phyloP scores from a whole-genome alignment of 2,797 vertebrate species.

The Tenualosa thibaudeaui region DNA sequence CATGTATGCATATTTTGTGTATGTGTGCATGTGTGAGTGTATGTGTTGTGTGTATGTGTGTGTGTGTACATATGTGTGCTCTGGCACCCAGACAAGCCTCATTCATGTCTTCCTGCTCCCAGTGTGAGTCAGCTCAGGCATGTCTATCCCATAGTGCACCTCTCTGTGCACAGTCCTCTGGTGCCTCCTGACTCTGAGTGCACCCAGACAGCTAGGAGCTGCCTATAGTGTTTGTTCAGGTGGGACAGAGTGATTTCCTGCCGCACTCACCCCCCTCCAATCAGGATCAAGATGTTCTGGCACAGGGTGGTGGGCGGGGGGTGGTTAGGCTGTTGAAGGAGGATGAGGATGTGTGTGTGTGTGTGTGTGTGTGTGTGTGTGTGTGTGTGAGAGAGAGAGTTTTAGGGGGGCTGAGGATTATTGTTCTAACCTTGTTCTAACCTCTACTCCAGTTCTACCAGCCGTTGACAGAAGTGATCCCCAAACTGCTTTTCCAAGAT shows the following conservation, averaged over 20 bases:
- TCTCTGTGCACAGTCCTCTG: neutral
- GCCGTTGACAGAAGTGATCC: neutral
- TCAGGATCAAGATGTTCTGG: neutral
- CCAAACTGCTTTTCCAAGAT: neutral
- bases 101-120: neutral
- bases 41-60: no score
- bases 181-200: neutral
- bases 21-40: neutral
- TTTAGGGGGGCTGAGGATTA: neutral
- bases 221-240: slow-evolving; percentile 52
- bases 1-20: slow-evolving; percentile 8
- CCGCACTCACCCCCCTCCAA: slow-evolving; percentile 15
- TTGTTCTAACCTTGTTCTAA: neutral
- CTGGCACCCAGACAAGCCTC: neutral
- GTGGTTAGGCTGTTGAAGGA: neutral
- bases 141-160: neutral
- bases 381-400: neutral
- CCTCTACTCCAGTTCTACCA: neutral
- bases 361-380: neutral
- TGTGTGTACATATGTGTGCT: neutral
- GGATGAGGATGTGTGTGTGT: neutral
- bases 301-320: no score
- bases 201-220: neutral
- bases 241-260: slow-evolving; percentile 37
- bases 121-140: neutral